A percentile compares a stretch with the other conserved stretches of the same genome.
These are phyloP conservation scores for Lithobates sylvaticus DNA, from an alignment of 2,797 vertebrate species.

Conservation along the genomic window DNA sequence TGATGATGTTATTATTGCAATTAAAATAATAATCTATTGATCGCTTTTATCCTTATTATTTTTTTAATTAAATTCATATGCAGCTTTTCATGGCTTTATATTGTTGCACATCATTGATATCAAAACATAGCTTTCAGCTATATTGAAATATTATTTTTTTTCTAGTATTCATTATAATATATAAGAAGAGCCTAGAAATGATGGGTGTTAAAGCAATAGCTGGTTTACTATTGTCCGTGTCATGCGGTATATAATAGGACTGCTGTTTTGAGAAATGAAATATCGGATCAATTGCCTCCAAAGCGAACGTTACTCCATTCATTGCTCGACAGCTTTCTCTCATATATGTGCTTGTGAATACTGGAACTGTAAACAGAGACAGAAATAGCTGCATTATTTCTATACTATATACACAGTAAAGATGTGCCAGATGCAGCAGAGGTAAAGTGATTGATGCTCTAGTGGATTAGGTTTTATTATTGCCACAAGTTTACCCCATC, in stretches of 20 bases:
- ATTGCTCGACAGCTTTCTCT: constrained; percentile 42
- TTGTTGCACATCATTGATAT: constrained; percentile 2
- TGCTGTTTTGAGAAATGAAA: neutral
- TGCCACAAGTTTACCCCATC: too few species aligned
- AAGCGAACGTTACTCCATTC: constrained; percentile 18
- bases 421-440: constrained; percentile 44
- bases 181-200: neutral
- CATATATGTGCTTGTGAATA: constrained; percentile 23
- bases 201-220: constrained; percentile 11
- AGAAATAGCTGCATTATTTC: constrained; percentile 48
- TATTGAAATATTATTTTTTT: constrained; percentile 5
- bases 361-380: constrained; percentile 46
- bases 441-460: constrained; percentile 24
- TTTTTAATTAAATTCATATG: neutral
- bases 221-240: constrained; percentile 10
- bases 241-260: constrained; percentile 13
- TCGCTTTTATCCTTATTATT: neutral
- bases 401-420: constrained; percentile 53
- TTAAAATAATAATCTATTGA: constrained; percentile 2
- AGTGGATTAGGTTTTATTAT: neutral
- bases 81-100: neutral
- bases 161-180: constrained; percentile 6
- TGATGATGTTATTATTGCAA: too few species aligned
- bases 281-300: constrained; percentile 15
- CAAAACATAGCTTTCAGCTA: constrained; percentile 5